phyloP scores from a whole-genome alignment of 1,140 invertebrate species.

The Muscidifurax raptorellus region DNA sequence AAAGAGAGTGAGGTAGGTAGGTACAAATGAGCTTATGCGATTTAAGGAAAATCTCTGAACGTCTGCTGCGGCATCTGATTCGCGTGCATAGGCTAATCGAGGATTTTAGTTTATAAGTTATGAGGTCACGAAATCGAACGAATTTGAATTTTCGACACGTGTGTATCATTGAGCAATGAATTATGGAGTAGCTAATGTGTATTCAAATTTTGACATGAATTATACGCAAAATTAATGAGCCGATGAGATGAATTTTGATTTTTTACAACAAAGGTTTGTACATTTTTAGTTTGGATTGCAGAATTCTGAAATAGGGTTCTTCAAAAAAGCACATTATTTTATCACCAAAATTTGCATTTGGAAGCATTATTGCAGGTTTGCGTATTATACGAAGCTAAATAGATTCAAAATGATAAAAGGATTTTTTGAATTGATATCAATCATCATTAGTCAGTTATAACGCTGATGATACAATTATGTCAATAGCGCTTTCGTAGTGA shows the following conservation, averaged over 20 bases:
- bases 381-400: background rate
- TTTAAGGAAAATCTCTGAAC: background rate
- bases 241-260: background rate
- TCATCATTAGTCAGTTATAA: background rate
- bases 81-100: too few relatives aligned
- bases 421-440: background rate
- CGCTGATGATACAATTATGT: background rate
- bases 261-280: background rate
- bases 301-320: background rate
- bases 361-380: too few relatives aligned
- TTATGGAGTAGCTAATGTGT: background rate
- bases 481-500: background rate
- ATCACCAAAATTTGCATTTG: background rate
- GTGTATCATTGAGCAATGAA: background rate
- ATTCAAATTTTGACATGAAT: background rate
- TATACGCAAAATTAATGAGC: background rate
- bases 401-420: background rate
- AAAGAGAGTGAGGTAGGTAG: background rate
- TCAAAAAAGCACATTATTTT: background rate
- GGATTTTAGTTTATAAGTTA: background rate
- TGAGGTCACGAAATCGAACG: too few relatives aligned
- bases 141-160: too few relatives aligned
- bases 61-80: background rate
- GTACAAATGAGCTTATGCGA: constrained; percentile 6
- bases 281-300: background rate